These are phyloP conservation scores for Actinostola sp. DNA, from an alignment of 92 coral and sea anemone species.

Conservation along the genomic window DNA sequence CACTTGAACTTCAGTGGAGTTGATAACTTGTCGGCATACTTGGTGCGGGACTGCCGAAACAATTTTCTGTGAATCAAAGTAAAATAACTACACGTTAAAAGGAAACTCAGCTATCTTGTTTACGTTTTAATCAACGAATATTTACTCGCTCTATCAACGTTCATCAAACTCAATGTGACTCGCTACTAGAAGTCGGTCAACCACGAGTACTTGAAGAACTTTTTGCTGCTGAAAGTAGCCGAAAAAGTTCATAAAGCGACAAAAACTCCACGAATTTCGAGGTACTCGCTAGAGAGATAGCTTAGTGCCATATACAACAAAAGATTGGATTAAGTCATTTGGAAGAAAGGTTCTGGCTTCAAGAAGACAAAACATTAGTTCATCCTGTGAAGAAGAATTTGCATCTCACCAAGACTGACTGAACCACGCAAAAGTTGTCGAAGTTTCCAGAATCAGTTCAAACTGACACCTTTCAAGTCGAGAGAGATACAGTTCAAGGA, in stretches of 20 bases:
- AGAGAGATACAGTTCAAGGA: background rate
- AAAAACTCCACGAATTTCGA: background rate
- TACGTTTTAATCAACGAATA: slow-evolving; percentile 24
- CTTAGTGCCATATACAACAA: background rate
- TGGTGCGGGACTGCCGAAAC: background rate
- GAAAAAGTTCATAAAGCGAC: background rate
- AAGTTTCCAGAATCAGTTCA: no score
- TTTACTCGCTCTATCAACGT: slow-evolving; percentile 26
- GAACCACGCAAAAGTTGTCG: no score
- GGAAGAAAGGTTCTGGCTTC: background rate
- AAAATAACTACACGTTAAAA: background rate
- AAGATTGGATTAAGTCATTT: slow-evolving; percentile 1
- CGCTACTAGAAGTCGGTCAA: background rate
- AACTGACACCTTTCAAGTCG: background rate
- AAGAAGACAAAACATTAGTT: background rate
- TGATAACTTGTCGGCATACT: no score
- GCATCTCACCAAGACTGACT: background rate
- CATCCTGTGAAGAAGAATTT: background rate
- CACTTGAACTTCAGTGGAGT: no score
- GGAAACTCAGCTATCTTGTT: slow-evolving; percentile 6
- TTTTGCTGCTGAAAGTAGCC: background rate
- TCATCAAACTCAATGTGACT: slow-evolving; percentile 7
- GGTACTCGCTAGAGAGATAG: no score
- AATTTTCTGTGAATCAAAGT: slow-evolving; percentile 1
- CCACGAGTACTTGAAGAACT: background rate